Evolutionary conservation across 1,140 invertebrate species (phyloP), one percentile per base, ranked within the genome.

Genomic region (Aphelinus atriplicis): DNA sequence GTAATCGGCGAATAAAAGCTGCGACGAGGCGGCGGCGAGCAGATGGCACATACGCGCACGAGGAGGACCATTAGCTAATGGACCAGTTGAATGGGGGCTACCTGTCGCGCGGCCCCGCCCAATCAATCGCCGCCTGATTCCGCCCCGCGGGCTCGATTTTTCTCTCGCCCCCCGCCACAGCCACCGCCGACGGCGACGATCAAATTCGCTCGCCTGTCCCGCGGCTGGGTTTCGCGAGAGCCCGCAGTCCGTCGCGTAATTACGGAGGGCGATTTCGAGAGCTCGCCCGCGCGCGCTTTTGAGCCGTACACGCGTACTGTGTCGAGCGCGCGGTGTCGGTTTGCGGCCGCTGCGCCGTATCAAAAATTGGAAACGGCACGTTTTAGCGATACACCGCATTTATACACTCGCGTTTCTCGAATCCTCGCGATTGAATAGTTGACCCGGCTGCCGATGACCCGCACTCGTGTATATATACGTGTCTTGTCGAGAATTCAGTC

Each of bases 11-110:
- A 84, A 85, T 85, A 86, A 86, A 84, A 63, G 60, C 51, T 9
- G 9, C 82, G 26, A 26, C 26, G 26, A 26, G 26, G 84, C 78
- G 69, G 81, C 79, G 78, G 79, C 80, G 81, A 83, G 84, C 84
- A 85, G 83, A 85, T 86, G 83, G 81, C 80, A 82, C 48, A 2
- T 5, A 7, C 50, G 58, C 10, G 51, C 61, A 43, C 26, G 51
- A 53, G 51, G 9, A 9, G 71, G 73, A 81, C 85, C 83, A 86
- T 86, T 86, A 86, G 85, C 85, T 86, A 86, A 86, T 86, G 85
- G 84, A 84, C 83, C 82, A 84, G 80, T 81, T 82, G 81, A 80
- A 78, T 82, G 76, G 80, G 56, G 65, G 62, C 67, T 72, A 61
- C 3, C 77, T 76, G 72, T 71, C 46, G 48, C 76, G 60, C 61